Conservation (phyloP, 2,113 vertebrate species). For the rat (Rattus norvegicus) region GRCr8 NC_086022.1:7782501-7783000, state of each 20-base stretch:
- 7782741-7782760: neutral
- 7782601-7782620: no score
- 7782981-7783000: neutral
- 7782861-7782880: neutral
- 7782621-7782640: no score
- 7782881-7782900: accelerated
- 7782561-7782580: no score
- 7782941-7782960: neutral
- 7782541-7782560: no score
- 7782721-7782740: neutral
- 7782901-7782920: accelerated
- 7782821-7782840: accelerated
- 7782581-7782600: no score
- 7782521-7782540: neutral
- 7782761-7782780: neutral
- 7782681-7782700: no score
- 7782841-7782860: neutral
- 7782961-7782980: accelerated
- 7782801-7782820: accelerated
- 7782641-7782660: no score
- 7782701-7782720: no score
- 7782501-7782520: neutral
- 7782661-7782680: no score
- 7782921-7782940: neutral
- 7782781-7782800: neutral